Conservation (phyloP, 2,888 invertebrate genomes). For the Campoplex nolae region DNA sequence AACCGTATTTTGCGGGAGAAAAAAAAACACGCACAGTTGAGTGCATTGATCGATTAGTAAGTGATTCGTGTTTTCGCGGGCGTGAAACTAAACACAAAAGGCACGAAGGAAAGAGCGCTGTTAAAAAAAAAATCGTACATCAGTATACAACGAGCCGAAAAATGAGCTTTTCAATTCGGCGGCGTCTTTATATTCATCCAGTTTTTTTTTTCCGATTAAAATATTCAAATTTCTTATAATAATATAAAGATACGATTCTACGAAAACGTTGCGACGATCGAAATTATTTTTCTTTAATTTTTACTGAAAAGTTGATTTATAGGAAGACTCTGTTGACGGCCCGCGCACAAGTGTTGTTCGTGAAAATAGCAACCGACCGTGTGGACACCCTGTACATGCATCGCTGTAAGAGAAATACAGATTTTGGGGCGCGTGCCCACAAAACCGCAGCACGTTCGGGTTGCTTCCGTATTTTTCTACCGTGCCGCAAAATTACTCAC, state of each 20-base stretch:
- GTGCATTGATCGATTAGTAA: constrained; percentile 49
- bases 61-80: constrained; percentile 57
- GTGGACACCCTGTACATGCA: background rate
- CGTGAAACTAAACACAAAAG: constrained; percentile 50
- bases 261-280: too few species aligned
- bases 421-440: constrained; percentile 20
- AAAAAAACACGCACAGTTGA: constrained; percentile 13
- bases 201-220: background rate
- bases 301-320: background rate
- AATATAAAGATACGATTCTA: too few species aligned
- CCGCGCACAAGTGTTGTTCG: background rate
- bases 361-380: background rate
- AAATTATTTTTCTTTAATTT: too few species aligned
- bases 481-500: background rate
- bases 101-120: constrained; percentile 19
- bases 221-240: too few species aligned
- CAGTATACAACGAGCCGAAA: background rate
- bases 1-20: background rate
- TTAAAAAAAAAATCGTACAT: background rate
- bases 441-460: constrained; percentile 47
- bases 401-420: too few species aligned
- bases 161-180: background rate
- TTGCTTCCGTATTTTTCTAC: constrained; percentile 5
- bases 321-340: background rate
- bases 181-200: background rate